Conservation (phyloP, 2,888 invertebrate species). For the Parnassius smintheus region DNA sequence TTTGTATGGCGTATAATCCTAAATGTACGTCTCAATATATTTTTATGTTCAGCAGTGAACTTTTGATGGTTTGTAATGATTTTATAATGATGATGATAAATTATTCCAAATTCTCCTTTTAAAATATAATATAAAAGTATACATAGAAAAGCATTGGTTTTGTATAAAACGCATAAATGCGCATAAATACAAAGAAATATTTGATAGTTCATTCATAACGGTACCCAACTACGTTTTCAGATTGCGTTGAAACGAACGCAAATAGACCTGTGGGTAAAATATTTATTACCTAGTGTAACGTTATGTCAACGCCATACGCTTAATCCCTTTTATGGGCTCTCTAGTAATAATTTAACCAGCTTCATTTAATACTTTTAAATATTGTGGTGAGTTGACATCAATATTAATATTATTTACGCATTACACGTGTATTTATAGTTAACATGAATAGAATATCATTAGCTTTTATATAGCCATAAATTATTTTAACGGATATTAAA, state of each 20-base stretch:
- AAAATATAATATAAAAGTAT: too few relatives aligned
- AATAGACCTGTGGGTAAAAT: slow-evolving; percentile 25
- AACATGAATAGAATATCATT: not conserved
- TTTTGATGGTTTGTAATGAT: too few relatives aligned
- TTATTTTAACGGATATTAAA: too few relatives aligned
- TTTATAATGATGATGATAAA: too few relatives aligned
- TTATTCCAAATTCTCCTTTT: too few relatives aligned
- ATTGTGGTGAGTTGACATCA: slow-evolving; percentile 56
- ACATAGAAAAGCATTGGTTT: too few relatives aligned
- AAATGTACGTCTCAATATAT: too few relatives aligned
- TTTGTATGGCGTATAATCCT: too few relatives aligned
- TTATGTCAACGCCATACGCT: slow-evolving; percentile 56
- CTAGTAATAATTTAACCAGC: slow-evolving; percentile 59
- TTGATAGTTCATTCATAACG: slow-evolving; percentile 38
- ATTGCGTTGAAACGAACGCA: slow-evolving; percentile 27
- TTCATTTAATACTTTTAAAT: slow-evolving; percentile 61
- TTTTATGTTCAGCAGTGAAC: too few relatives aligned
- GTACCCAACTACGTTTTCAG: slow-evolving; percentile 38
- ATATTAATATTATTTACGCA: slow-evolving; percentile 17
- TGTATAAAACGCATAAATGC: not conserved
- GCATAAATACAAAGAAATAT: slow-evolving; percentile 1
- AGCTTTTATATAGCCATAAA: too few relatives aligned
- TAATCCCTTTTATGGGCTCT: slow-evolving; percentile 62
- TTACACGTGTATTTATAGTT: slow-evolving; percentile 22
- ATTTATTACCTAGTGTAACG: slow-evolving; percentile 40